Percentiles rank a stretch among this genome's conserved stretches.
phyloP scores from a whole-genome alignment of 2,888 invertebrate species.

The Arctia plantaginis region DNA sequence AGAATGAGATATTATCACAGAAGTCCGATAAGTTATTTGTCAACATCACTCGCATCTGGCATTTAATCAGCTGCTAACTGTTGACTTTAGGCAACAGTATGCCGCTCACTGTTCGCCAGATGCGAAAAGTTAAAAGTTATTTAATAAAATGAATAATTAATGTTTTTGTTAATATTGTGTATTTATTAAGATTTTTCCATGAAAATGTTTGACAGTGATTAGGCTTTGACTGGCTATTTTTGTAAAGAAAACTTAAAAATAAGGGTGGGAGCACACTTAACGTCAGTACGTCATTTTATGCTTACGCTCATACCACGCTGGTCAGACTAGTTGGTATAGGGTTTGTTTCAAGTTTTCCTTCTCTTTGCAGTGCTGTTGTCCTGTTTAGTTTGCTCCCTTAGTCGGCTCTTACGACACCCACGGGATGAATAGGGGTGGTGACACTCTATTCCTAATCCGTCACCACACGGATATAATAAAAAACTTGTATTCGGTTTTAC shows the following conservation, averaged over 20 bases:
- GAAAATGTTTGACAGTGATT: not conserved
- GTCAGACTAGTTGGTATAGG: no score
- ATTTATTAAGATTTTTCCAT: not conserved
- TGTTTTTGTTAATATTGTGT: not conserved
- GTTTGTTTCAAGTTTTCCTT: no score
- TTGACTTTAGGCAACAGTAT: not conserved
- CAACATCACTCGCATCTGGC: constrained; percentile 7
- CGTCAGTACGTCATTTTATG: not conserved
- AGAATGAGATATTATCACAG: constrained; percentile 4
- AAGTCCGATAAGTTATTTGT: constrained; percentile 7
- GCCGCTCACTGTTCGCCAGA: constrained; percentile 9
- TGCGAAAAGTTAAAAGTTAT: constrained; percentile 4
- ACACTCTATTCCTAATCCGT: no score
- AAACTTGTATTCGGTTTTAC: no score
- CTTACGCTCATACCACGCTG: no score
- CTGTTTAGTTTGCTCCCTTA: no score
- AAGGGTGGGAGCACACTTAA: not conserved
- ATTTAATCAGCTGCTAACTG: constrained; percentile 9
- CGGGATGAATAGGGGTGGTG: no score
- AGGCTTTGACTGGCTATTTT: not conserved
- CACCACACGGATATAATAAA: no score
- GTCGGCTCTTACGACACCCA: no score
- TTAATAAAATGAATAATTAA: not conserved
- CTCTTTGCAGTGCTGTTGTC: no score
- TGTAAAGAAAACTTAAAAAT: not conserved